A percentile compares a stretch with the other conserved stretches of the same genome.
phyloP scores from a whole-genome alignment of 2,888 invertebrate genomes.

The Luperina testacea region DNA sequence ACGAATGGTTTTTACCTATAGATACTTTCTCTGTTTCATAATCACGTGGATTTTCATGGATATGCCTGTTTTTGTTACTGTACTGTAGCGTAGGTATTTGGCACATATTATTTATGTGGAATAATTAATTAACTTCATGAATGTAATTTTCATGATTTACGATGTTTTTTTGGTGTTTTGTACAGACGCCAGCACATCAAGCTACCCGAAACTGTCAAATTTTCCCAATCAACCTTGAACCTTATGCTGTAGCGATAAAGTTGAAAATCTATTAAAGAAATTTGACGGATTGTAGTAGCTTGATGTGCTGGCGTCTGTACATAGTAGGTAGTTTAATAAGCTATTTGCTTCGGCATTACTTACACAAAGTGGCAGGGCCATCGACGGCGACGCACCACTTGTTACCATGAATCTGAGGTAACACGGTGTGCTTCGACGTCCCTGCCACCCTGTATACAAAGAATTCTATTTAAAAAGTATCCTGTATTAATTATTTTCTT shows the following conservation, averaged over 20 bases:
- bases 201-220: too few relatives aligned
- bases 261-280: too few relatives aligned
- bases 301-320: too few relatives aligned
- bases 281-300: too few relatives aligned
- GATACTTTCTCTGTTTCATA: constrained; percentile 43
- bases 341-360: not conserved
- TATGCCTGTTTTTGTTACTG: not conserved
- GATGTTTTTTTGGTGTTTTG: not conserved
- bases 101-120: not conserved
- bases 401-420: not conserved
- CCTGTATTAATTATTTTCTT: not conserved
- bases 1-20: constrained; percentile 27
- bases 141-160: not conserved
- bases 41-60: constrained; percentile 21
- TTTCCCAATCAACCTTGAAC: too few relatives aligned
- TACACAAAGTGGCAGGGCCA: too few relatives aligned
- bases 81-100: not conserved
- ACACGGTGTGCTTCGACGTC: not conserved
- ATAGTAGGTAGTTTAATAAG: not conserved
- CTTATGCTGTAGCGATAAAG: too few relatives aligned
- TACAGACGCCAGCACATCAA: too few relatives aligned
- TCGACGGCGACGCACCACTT: too few relatives aligned
- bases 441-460: not conserved
- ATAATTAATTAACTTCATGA: not conserved
- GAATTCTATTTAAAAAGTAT: not conserved